These are phyloP conservation scores for Ochotona curzoniae DNA, from an alignment of 2,113 vertebrate genomes.

Conservation along the genomic window DNA sequence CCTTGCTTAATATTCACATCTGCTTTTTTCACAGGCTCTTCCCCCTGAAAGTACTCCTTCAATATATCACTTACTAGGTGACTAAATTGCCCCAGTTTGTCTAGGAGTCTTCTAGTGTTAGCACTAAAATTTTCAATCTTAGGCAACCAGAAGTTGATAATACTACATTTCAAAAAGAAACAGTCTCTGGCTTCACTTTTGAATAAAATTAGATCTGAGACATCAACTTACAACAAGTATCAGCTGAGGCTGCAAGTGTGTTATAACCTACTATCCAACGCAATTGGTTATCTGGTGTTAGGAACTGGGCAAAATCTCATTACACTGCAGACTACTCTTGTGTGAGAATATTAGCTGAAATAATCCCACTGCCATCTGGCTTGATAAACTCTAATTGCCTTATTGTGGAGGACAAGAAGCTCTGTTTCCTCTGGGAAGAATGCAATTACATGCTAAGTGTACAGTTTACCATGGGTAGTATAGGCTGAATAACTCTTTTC, in stretches of 20 bases:
- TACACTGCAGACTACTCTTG: not conserved
- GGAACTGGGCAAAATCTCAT: not conserved
- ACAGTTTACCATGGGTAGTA: not conserved
- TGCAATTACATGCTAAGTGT: not conserved
- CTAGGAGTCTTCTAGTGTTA: not conserved
- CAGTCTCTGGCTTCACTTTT: not conserved
- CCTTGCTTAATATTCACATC: constrained; percentile 20
- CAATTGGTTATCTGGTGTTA: not conserved
- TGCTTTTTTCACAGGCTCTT: not conserved
- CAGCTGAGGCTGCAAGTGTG: not conserved
- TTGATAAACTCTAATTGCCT: not conserved
- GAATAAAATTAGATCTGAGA: not conserved
- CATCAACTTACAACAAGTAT: not conserved
- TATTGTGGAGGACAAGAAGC: not conserved
- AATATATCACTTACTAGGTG: not conserved
- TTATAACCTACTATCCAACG: not conserved
- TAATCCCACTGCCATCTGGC: not conserved
- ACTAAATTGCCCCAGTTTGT: not conserved
- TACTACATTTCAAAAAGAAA: constrained; percentile 5
- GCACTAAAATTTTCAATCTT: not conserved
- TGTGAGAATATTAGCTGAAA: constrained; percentile 1
- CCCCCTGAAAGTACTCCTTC: not conserved
- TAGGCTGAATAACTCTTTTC: not conserved
- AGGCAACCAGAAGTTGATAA: not conserved
- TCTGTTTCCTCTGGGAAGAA: not conserved